Base-by-base conservation (phyloP, 2,113 vertebrate genomes). In the Myiagra hebetior region DNA sequence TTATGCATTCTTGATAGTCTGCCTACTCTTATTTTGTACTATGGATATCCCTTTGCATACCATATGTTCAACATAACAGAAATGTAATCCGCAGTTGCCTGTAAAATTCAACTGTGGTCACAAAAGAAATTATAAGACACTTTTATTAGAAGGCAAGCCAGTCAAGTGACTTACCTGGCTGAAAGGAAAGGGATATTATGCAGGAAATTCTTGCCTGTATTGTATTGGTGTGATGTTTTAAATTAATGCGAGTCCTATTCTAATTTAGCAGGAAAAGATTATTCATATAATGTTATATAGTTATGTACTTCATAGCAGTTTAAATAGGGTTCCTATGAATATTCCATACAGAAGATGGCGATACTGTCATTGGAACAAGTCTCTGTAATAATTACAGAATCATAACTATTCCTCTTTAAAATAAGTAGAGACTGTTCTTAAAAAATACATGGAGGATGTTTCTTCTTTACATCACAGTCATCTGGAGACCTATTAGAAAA, bases 401-500 rank as follows among this genome's bases (percentile, higher is more conserved):
- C 26, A 56, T 89, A 95, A 93, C 28, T 77, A 88, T 95, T 95
- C 72, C 46, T 89, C 89, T 96, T 94, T 64, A 85, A 88, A 53
- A 86, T 85, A 86, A 97, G 76, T 46, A 96, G 79, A 92, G 73
- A 84, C 57, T 95, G 73, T 95, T 97, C 77, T 77, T 87, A 85
- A 96, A 73, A 95, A 96, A 95, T 89, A 53, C 70, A 81, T 6
- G 12, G 22, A 95, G 70, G 62, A 97, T 95, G 92, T 93, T 97
- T 97, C 79, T 97, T 96, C 47, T 63, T 78, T 94, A 94, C 63
- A 79, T 97, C 97, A 98, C 70, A 95, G 76, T 85, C 91, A 97
- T 98, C 92, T 97, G 95, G 96, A 98, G 92, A 96, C 85, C 93
- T 97, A 96, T 95, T n/a, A n/a, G n/a, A 97, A 96, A 98, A 97